phyloP scores from a whole-genome alignment of 2,797 vertebrate species.

The Miichthys miiuy region DNA sequence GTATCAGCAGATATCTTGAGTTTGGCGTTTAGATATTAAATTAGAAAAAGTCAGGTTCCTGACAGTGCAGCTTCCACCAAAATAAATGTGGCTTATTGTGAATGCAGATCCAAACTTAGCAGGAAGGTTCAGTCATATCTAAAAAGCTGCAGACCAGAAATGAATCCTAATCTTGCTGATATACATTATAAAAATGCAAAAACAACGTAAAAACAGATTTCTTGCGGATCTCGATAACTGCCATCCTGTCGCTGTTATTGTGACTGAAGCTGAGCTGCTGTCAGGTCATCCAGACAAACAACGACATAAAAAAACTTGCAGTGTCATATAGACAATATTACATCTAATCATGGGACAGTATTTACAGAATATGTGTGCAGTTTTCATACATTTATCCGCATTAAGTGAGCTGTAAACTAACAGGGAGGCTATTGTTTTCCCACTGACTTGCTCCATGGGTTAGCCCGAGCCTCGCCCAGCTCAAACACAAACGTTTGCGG shows the following conservation, averaged over 20 bases:
- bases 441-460: neutral
- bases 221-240: neutral
- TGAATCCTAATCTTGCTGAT: too few relatives aligned
- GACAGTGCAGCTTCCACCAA: too few relatives aligned
- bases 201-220: neutral
- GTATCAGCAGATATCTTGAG: neutral
- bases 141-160: too few relatives aligned
- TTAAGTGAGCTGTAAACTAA: too few relatives aligned
- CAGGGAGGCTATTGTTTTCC: too few relatives aligned
- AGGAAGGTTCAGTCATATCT: too few relatives aligned
- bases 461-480: slow-evolving; percentile 38
- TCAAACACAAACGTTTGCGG: neutral
- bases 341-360: too few relatives aligned
- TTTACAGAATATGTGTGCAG: neutral
- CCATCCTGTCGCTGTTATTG: neutral
- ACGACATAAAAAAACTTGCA: neutral
- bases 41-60: neutral
- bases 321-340: neutral
- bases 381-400: neutral
- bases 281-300: neutral
- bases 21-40: neutral
- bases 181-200: neutral
- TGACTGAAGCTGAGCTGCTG: neutral
- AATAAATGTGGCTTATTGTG: too few relatives aligned
- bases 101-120: too few relatives aligned